Evolutionary conservation across 2,888 invertebrate species (phyloP), one percentile per base, ranked within the genome.

Genomic region (Ormyrus nitidulus): DNA sequence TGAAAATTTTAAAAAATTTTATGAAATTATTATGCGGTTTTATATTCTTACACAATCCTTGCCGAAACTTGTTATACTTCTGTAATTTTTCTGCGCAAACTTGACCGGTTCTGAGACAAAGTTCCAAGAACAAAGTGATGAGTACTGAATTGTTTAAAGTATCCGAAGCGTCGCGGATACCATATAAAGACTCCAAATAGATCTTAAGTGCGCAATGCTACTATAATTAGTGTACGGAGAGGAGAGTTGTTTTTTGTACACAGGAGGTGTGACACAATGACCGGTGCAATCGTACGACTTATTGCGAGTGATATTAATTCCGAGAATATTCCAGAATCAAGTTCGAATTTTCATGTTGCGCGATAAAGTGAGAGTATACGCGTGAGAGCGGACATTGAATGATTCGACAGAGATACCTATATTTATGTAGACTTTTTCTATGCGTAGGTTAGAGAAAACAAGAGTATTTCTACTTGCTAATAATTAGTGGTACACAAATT

Each of bases 41-140:
- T 56, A 13, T 13, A 48, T 64, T 9, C n/a, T n/a, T 64, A 48
- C 10, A 56, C 5, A 13, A 62, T 58, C 70, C 51, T 69, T 73
- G 10, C 34, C 72, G 51, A 62, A 70, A 19, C 54, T 74, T 64
- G 44, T 69, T 73, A 48, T 68, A 64, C 62, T 56, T 72, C 62
- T 77, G 6, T 59, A 74, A 68, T 59, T 9, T 66, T 11, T 8
- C n/a, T 59, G 11, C 11, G 44, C 48, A 11, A 13, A 65, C 11
- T 64, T 19, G 1, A 19, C 19, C 69, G 9, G 59, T 56, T 68
- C 53, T 53, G 46, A 70, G 58, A 71, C 44, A 76, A 44, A 54
- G 81, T 81, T 81, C 81, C 62, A 78, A 78, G 81, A 81, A 81
- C 81, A 75, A 73, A 75, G 81, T 81, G 78, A 81, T 80, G 72